These are phyloP conservation scores for Apostichopus parvimensis DNA, from an alignment of 35 echinoderm and acorn worm species.

Conservation along the genomic window DNA sequence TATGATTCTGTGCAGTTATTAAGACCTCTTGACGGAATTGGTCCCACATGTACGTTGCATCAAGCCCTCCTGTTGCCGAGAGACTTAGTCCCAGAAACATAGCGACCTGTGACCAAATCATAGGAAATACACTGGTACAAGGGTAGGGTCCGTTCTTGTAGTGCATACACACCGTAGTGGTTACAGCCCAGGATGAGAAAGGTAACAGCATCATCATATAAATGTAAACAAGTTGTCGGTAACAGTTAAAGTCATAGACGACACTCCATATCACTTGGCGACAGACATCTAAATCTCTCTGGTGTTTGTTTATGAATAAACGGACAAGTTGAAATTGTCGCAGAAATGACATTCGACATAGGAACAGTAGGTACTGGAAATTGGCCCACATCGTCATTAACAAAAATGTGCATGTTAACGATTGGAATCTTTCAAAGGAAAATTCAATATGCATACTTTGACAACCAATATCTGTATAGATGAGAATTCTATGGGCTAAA, in stretches of 20 bases:
- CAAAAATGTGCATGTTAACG: neutral
- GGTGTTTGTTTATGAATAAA: neutral
- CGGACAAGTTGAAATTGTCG: neutral
- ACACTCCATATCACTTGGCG: conserved; percentile 31
- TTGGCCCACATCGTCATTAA: conserved; percentile 17
- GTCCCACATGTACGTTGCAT: conserved; percentile 47
- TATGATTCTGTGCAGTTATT: neutral
- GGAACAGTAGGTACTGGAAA: neutral
- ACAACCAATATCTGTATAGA: neutral
- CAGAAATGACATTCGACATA: conserved; percentile 4
- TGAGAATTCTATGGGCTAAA: neutral
- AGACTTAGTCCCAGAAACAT: conserved; percentile 26
- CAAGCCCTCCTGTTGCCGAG: conserved; percentile 14
- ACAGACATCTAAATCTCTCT: conserved; percentile 6
- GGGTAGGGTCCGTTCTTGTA: neutral
- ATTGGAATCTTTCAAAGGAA: neutral
- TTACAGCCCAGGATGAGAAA: conserved; percentile 6
- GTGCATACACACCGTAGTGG: conserved; percentile 9
- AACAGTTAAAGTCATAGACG: conserved; percentile 33
- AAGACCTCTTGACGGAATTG: conserved; percentile 6
- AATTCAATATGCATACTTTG: neutral
- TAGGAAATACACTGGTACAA: neutral
- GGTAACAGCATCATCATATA: conserved; percentile 31
- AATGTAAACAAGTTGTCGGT: neutral
- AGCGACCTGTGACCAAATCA: conserved; percentile 30